Percentiles rank a stretch among this genome's conserved stretches.
Conservation (phyloP, 2,888 invertebrate species). For the Disparrhopalites patrizii region DNA sequence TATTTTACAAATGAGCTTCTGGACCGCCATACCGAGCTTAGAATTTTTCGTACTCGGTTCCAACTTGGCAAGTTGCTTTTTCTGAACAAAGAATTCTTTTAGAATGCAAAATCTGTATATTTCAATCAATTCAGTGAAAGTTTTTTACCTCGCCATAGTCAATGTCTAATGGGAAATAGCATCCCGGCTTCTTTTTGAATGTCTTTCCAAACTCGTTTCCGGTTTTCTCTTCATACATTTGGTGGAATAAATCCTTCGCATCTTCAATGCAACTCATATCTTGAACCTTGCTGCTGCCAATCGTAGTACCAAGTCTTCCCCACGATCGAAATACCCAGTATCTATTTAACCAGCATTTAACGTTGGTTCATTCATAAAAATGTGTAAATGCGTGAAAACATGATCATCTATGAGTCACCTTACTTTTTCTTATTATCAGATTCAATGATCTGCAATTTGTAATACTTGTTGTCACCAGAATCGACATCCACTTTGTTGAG, state of each 20-base stretch:
- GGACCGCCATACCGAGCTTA: constrained; percentile 69
- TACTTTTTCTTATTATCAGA: constrained; percentile 57
- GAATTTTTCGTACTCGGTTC: constrained; percentile 55
- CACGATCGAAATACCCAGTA: constrained; percentile 85
- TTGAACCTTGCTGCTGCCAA: constrained; percentile 70
- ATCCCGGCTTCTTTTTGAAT: constrained; percentile 68
- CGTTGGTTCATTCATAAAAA: background rate
- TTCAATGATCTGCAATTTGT: constrained; percentile 87
- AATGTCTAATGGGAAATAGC: constrained; percentile 81
- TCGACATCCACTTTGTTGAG: constrained; percentile 82
- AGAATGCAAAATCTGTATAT: background rate
- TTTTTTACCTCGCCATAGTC: constrained; percentile 68
- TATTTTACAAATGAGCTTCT: constrained; percentile 75
- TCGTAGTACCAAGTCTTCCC: constrained; percentile 94
- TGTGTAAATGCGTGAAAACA: background rate
- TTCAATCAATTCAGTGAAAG: background rate
- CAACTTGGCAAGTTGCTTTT: constrained; percentile 50
- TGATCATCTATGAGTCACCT: background rate
- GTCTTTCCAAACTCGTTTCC: constrained; percentile 73
- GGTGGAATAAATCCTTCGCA: constrained; percentile 63
- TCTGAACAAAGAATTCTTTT: background rate
- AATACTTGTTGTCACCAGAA: constrained; percentile 84
- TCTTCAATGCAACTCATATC: constrained; percentile 54
- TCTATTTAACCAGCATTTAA: background rate
- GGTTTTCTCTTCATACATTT: constrained; percentile 70